Evolutionary conservation across 1,140 invertebrate species (phyloP), one percentile per base, ranked within the genome.

Genomic region (Cherax quadricarinatus): DNA sequence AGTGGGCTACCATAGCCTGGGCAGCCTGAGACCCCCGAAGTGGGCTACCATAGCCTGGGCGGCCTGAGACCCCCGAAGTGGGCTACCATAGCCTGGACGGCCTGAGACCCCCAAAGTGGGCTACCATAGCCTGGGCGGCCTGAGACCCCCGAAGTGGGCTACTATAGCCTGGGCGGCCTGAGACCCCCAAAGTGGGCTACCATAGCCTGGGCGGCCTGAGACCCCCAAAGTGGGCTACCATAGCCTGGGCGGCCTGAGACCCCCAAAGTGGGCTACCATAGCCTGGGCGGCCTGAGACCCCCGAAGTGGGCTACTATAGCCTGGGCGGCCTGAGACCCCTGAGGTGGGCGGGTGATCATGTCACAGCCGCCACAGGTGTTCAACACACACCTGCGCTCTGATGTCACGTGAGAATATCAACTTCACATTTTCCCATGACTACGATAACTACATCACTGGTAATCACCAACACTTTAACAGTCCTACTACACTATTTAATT

Each of bases 281-380:
- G n/a, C n/a, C n/a, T n/a, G n/a, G 73, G 73, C 9, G 30, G 7
- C 9, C 21, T 41, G 7, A 16, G 21, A 4, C 73, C 30, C 10
- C 7, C 21, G 73, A 78, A 2, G n/a, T 78, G 73, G 10, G 7
- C 73, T 1, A 9, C 7, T 0, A 78, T 14, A 1, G 73, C 0
- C 9, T 60, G 57, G 57, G 9, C 9, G 73, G 9, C 73, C 73
- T 60, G 57, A 16, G 57, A 1, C 16, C 9, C 57, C 49, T 70
- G 66, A 70, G 78, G 86, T 5, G 75, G 14, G 24, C 73, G 30
- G 75, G 78, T 88, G 78, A 88, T 88, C 51, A 62, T 53, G 30
- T 41, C 82, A 9, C 78, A 79, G 24, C 86, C 73, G 86, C 86
- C 86, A 80, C 86, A 88, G 86, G 86, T 88, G 86, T 81, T 60